phyloP scores from a whole-genome alignment of 1,140 invertebrate species.

The Pteromalus puparum region DNA sequence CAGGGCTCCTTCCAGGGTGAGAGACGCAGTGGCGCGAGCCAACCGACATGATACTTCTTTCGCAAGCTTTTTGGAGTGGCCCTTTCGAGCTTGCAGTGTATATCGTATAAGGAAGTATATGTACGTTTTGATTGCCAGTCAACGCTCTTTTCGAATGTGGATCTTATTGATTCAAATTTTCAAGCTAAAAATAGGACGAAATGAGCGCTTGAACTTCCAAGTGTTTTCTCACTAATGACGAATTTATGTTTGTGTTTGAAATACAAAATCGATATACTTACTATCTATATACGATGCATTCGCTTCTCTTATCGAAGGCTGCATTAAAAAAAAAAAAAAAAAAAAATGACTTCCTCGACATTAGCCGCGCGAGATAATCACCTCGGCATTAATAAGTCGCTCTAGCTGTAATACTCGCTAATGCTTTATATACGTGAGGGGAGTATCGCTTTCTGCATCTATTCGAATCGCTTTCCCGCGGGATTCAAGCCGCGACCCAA shows the following conservation, averaged over 20 bases:
- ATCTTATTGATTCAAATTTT: too few relatives aligned
- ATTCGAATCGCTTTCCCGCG: not conserved
- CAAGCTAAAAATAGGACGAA: too few relatives aligned
- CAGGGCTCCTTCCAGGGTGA: not conserved
- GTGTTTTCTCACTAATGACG: too few relatives aligned
- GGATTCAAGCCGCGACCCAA: constrained; percentile 64
- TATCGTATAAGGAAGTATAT: too few relatives aligned
- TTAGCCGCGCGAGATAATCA: not conserved
- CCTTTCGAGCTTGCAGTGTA: too few relatives aligned
- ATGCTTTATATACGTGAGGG: not conserved
- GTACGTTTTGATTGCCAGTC: too few relatives aligned
- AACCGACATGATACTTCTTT: not conserved
- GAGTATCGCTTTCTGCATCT: not conserved
- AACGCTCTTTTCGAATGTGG: too few relatives aligned
- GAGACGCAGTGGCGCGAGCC: too few relatives aligned
- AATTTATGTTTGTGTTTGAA: too few relatives aligned
- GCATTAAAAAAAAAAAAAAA: too few relatives aligned
- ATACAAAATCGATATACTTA: not conserved
- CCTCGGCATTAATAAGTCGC: not conserved
- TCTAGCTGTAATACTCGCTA: not conserved
- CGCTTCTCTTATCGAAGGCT: not conserved
- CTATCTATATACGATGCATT: not conserved
- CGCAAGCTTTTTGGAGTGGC: too few relatives aligned
- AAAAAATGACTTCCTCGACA: not conserved
- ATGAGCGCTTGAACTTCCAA: too few relatives aligned